phyloP scores from a whole-genome alignment of 2,888 invertebrate genomes.

The Cordilura impudica region DNA sequence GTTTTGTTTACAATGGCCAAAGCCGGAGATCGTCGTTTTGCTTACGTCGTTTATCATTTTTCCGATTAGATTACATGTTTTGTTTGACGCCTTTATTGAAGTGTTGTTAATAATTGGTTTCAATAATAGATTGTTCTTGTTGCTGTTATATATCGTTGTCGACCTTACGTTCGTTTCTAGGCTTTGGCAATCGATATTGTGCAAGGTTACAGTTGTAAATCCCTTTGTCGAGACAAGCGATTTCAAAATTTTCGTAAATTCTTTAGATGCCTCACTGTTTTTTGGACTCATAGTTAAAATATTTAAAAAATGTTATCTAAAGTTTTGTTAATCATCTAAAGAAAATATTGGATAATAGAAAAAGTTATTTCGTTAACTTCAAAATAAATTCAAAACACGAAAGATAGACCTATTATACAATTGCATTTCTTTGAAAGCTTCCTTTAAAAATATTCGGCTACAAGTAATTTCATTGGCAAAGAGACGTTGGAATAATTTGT shows the following conservation, averaged over 20 bases:
- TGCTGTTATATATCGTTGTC: constrained; percentile 11
- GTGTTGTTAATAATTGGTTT: constrained; percentile 44
- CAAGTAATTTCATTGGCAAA: too few species aligned
- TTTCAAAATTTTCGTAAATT: constrained; percentile 4
- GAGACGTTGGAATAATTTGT: too few species aligned
- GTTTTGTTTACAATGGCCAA: constrained; percentile 36
- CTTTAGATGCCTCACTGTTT: neutral
- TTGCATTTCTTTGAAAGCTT: too few species aligned
- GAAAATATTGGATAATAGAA: constrained; percentile 16
- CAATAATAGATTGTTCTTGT: constrained; percentile 31
- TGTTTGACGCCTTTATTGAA: constrained; percentile 57
- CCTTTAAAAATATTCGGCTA: too few species aligned
- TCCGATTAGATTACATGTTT: constrained; percentile 63
- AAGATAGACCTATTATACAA: too few species aligned
- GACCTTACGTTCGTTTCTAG: neutral
- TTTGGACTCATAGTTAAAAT: constrained; percentile 12
- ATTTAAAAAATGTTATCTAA: neutral
- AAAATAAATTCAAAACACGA: too few species aligned
- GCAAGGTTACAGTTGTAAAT: neutral
- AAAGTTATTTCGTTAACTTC: constrained; percentile 2
- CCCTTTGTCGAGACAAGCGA: neutral
- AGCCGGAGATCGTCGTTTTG: constrained; percentile 49
- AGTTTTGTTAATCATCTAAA: constrained; percentile 8
- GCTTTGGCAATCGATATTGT: neutral
- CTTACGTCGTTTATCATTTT: constrained; percentile 64